phyloP scores from a whole-genome alignment of 2,888 invertebrate genomes.

The Ochropleura leucogaster region DNA sequence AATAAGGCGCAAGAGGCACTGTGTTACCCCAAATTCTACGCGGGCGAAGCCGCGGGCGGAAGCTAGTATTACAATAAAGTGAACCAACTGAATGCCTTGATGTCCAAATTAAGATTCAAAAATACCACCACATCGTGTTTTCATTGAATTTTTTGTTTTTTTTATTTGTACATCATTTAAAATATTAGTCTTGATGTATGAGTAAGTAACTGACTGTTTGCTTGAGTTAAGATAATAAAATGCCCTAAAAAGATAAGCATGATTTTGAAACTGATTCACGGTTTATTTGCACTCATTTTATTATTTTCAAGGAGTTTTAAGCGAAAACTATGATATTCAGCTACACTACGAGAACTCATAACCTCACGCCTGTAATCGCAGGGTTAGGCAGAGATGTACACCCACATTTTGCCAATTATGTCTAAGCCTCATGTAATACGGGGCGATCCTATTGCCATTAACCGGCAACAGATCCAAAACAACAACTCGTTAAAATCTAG shows the following conservation, averaged over 20 bases:
- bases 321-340: neutral
- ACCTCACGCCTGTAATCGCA: too few species aligned
- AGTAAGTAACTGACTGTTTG: constrained; percentile 45
- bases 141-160: neutral
- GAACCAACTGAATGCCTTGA: neutral
- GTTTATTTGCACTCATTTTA: constrained; percentile 12
- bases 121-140: neutral
- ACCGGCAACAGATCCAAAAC: too few species aligned
- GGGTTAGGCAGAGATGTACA: too few species aligned
- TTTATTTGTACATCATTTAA: neutral
- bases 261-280: constrained; percentile 39
- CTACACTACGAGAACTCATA: neutral
- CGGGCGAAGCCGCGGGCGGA: too few species aligned
- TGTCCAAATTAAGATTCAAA: neutral
- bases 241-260: constrained; percentile 74
- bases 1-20: too few species aligned
- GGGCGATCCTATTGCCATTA: too few species aligned
- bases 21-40: too few species aligned
- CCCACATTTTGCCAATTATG: too few species aligned
- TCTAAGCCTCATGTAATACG: too few species aligned
- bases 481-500: neutral
- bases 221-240: constrained; percentile 63
- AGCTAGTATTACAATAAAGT: constrained; percentile 9
- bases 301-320: neutral
- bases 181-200: constrained; percentile 1